These are phyloP conservation scores for Thereva unica DNA, from an alignment of 2,888 invertebrate genomes.

Conservation along the genomic window DNA sequence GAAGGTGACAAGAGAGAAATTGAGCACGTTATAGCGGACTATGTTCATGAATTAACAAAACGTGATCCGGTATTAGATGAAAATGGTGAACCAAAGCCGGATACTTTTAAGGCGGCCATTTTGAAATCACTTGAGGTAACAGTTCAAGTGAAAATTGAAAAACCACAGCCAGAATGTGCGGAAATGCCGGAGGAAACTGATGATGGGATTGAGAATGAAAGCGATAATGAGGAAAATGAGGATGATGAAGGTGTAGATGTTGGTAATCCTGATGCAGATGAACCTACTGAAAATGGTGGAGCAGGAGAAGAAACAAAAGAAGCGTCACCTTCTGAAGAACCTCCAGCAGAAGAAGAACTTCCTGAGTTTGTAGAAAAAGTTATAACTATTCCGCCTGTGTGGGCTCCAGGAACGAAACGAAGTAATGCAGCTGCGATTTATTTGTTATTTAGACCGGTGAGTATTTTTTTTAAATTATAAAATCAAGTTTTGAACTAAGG, in stretches of 20 bases:
- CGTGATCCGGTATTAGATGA: conserved; percentile 44
- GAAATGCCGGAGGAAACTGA: conserved; percentile 28
- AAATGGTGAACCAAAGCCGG: conserved; percentile 47
- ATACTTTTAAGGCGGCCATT: conserved; percentile 47
- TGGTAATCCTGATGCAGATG: too few species aligned
- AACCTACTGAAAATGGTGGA: conserved; percentile 35
- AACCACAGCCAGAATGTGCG: conserved; percentile 45
- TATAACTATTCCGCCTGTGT: conserved; percentile 60
- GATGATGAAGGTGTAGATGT: conserved; percentile 45
- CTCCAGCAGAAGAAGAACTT: conserved; percentile 43
- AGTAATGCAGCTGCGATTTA: conserved; percentile 64
- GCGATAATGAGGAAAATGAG: conserved; percentile 44
- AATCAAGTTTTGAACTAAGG: too few species aligned
- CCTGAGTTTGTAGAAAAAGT: conserved; percentile 42
- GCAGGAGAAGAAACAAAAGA: conserved; percentile 52
- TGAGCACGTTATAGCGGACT: conserved; percentile 47
- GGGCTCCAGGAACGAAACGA: conserved; percentile 62
- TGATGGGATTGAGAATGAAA: conserved; percentile 39
- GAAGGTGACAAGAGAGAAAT: conserved; percentile 48
- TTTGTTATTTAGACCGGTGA: conserved; percentile 62
- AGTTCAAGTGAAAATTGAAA: conserved; percentile 43
- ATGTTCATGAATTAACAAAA: conserved; percentile 50
- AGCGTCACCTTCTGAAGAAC: conserved; percentile 43
- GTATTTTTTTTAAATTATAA: background rate
- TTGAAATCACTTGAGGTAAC: background rate